A percentile compares a stretch with the other conserved stretches of the same genome.
phyloP scores from a whole-genome alignment of 2,797 vertebrate genomes.

The Furcifer pardalis region DNA sequence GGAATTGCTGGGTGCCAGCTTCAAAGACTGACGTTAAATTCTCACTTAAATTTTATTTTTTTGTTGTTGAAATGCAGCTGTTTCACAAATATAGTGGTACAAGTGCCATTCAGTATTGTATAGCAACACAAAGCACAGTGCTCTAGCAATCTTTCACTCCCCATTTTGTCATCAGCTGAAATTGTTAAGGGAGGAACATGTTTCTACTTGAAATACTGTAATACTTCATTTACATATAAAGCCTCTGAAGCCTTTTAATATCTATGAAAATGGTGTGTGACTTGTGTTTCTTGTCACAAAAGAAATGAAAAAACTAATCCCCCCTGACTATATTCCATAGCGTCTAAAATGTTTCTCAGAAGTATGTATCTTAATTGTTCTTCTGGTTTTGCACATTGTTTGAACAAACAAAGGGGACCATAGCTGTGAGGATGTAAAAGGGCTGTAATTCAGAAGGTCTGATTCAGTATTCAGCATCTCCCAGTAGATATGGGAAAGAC shows the following conservation, averaged over 20 bases:
- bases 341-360: background rate
- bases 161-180: conserved; percentile 2
- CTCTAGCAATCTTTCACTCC: background rate
- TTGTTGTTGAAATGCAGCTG: background rate
- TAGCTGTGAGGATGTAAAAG: background rate
- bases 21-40: no score
- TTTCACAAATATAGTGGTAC: background rate
- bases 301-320: background rate
- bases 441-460: background rate
- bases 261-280: background rate
- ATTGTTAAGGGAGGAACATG: background rate
- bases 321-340: background rate
- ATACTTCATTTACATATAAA: background rate
- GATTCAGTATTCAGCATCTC: background rate
- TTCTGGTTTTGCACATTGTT: background rate
- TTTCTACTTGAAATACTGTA: background rate
- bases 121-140: background rate
- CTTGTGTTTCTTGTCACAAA: background rate
- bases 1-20: background rate
- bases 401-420: background rate
- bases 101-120: background rate
- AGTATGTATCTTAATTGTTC: background rate
- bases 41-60: background rate
- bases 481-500: background rate
- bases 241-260: background rate